A percentile compares a stretch with the other conserved stretches of the same genome.
Evolutionary conservation across 2,797 vertebrate genomes (phyloP).

Genomic region (Takifugu ocellatus): DNA sequence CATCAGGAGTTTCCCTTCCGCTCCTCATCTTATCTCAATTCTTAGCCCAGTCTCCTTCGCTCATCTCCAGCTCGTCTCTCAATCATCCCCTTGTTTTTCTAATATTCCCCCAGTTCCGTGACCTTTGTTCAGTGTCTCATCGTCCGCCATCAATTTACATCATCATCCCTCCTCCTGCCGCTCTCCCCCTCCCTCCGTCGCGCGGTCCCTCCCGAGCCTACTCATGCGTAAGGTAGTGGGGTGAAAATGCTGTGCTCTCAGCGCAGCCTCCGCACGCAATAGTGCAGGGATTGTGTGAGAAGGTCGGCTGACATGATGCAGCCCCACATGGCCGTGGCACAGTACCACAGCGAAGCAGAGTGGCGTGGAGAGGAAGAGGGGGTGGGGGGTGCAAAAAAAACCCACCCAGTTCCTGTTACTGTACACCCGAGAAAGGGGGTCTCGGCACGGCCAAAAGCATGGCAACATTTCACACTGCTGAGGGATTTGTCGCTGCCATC

Average conservation of each 20-base stretch:
- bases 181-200: constrained; percentile 31
- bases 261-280: constrained; percentile 71
- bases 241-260: constrained; percentile 65
- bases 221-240: constrained; percentile 70
- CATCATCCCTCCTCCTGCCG: constrained; percentile 11
- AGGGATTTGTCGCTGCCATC: constrained; percentile 43
- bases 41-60: constrained; percentile 13
- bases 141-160: constrained; percentile 42
- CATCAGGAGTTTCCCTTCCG: constrained; percentile 49
- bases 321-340: constrained; percentile 46
- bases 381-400: constrained; percentile 6
- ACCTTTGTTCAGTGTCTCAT: constrained; percentile 53
- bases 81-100: constrained; percentile 39
- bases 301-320: constrained; percentile 54
- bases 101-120: constrained; percentile 42
- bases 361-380: constrained; percentile 11
- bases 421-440: constrained; percentile 40
- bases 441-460: constrained; percentile 58
- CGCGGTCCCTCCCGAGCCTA: constrained; percentile 60
- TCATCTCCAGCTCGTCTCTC: constrained; percentile 30
- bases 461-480: constrained; percentile 62
- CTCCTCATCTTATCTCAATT: constrained; percentile 24
- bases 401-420: constrained; percentile 15
- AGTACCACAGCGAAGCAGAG: constrained; percentile 41
- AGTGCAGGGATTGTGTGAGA: constrained; percentile 60